Base-by-base conservation (phyloP, 1,140 invertebrate genomes). In the Drosophila baimaii region DNA sequence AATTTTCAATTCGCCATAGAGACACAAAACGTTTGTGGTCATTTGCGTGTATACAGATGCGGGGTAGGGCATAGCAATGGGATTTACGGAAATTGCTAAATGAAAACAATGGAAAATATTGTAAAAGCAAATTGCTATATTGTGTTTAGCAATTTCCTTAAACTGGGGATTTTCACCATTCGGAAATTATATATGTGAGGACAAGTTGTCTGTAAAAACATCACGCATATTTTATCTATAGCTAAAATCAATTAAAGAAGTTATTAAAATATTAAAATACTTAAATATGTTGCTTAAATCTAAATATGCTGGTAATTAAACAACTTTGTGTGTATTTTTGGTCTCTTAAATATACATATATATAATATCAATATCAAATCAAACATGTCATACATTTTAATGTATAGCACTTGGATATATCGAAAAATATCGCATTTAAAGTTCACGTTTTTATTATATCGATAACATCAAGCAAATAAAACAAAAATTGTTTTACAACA, bases 1-100 rank as follows among this genome's bases (percentile, higher is more conserved):
- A 86, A 85, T 86, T 85, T 81, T 85, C 82, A 86, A 86, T 85
- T 85, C 82, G 83, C 66, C 79, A 85, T 86, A 86, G 65, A 52
- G 31, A 52, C 15, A 55, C 2, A 39, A 37, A 59, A 76, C 70
- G 85, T 74, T 86, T 86, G 82, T 77, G 82, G 82, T 86, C 82
- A 88, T 86, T 86, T 85, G 75, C 70, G 51, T 71, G 71, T 43
- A n/a, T 19, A 68, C 62, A 57, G 61, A 58, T 62, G 41, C 39
- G 63, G 63, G 33, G 29, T 19, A 19, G 13, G 9, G 9, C 58
- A 31, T 21, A 35, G 63, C 62, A 46, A 19, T 13, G 21, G 27
- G 62, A 59, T 62, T 65, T 62, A 44, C 6, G 7, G 7, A 17
- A 65, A 61, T 65, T 61, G 25, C 54, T 13, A 21, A 61, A 7